Evolutionary conservation across 2,797 vertebrate species (phyloP), one percentile per base, ranked within the genome.

Genomic region (Meriones psammophilus): DNA sequence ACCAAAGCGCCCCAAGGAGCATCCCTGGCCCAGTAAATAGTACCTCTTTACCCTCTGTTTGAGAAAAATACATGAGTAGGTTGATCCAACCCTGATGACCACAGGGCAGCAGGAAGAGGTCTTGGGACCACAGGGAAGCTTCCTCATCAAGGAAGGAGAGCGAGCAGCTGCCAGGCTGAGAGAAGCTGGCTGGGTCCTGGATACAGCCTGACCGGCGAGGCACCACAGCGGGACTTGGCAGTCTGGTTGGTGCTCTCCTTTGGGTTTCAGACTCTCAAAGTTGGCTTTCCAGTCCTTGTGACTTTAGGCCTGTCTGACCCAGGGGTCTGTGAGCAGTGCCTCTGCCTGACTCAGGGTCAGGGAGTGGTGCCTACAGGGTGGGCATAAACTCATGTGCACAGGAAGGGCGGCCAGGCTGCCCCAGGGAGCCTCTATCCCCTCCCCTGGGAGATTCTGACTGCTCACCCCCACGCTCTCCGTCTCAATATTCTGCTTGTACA

Each of bases 131-230:
- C 10, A 50, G 9, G 60, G 28, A 66, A 60, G 33, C 8, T 30
- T 64, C 30, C 36, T 1, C 24, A 54, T 0, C 0, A 0, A 83
- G 7, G 58, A 58, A 54, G 58, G 15, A 50, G 20, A 3, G 9
- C 3, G 6, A 7, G 68, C 46, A 42, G 20, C 36, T 13, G 3
- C 7, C 7, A 33, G 56, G 22, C 22, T 66, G 33, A 54, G 56
- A 8, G 66, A 81, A 54, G 66, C 36, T 46, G 46, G 17, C 36
- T 17, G 81, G 33, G 3, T 2, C 71, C 50, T 62, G 68, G 88
- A 28, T 80, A 69, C 71, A 85, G 73, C 90, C 76, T 36, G 66
- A 66, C 90, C 42, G 14, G 69, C 89, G 64, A 60, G 5, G 42
- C 24, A 9, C 8, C 30, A 73, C 4, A 0, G 1, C 3, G 4